Base-by-base conservation (phyloP, 1,140 invertebrate species). In the Melipona quadrifasciata region DNA sequence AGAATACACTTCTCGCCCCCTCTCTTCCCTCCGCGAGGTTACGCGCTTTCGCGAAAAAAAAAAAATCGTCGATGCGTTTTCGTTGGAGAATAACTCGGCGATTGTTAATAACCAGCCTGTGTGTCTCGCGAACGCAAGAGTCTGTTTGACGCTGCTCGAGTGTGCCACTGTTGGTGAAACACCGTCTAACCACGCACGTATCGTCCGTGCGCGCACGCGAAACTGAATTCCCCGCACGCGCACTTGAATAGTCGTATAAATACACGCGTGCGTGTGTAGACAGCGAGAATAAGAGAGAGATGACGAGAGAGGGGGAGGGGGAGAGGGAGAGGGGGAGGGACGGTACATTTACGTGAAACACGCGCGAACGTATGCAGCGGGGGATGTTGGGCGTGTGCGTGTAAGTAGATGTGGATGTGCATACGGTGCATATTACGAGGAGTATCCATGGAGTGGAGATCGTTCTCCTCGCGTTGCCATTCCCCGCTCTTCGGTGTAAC, bases 211-310 rank as follows among this genome's bases (percentile, higher is more conserved):
- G 58, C 39, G 67, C 68, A 17, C 55, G 39, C 76, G 65, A 83
- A 68, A 77, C 74, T 77, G 82, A 84, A 80, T 84, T 84, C 82
- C 27, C 76, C 64, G 82, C 76, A 80, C 67, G 77, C 68, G 77
- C 68, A 78, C 64, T 75, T 51, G 72, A 76, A 82, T 47, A 76
- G 72, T 67, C 80, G n/a, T 76, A 47, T 39, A 76, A 82, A 76
- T 53, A 55, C 70, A 57, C 34, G 21, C 27, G 39, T 70, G 80
- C 57, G 68, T 53, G 31, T 14, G 21, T 10, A 39, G 58, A 68
- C 10, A 3, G 19, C 19, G 2, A 21, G 68, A 19, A 12, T n/a
- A 11, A 53, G 14, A 68, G 68, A 14, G 39, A 72, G 39, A 55
- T 5, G 8, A 34, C 10, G 24, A n/a, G 39, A 55, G 16, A 24